phyloP scores from a whole-genome alignment of 2,113 vertebrate species.

The Sinocyclocheilus anophthalmus region DNA sequence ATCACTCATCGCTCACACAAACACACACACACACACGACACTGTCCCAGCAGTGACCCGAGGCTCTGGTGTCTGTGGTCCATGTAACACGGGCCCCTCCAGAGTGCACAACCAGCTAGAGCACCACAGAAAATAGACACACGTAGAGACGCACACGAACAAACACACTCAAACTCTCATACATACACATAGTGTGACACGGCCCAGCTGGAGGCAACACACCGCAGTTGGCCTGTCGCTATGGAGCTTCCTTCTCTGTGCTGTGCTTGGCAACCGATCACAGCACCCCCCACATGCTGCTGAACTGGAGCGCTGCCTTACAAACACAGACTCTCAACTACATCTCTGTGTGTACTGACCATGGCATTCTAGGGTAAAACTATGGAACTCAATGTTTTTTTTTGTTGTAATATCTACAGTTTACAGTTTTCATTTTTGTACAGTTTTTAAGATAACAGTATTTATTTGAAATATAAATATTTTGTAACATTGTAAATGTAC shows the following conservation, averaged over 20 bases:
- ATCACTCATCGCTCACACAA: conserved; percentile 22
- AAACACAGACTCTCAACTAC: conserved; percentile 33
- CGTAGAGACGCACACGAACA: conserved; percentile 24
- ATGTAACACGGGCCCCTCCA: conserved; percentile 70
- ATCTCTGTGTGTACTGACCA: conserved; percentile 15
- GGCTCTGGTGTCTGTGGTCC: conserved; percentile 72
- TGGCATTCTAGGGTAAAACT: neutral
- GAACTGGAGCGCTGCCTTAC: conserved; percentile 68
- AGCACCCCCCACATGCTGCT: conserved; percentile 62
- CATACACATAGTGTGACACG: conserved; percentile 66
- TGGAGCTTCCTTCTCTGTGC: conserved; percentile 75
- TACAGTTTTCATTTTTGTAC: neutral
- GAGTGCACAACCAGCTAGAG: conserved; percentile 57
- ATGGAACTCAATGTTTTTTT: neutral
- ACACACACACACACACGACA: conserved; percentile 34
- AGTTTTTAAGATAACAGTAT: neutral
- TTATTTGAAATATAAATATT: neutral
- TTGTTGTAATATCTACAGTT: neutral
- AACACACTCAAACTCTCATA: conserved; percentile 44
- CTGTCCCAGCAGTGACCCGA: conserved; percentile 72
- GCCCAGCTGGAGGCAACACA: conserved; percentile 72
- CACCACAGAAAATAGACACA: conserved; percentile 66
- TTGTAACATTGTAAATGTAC: too few relatives aligned
- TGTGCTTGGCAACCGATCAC: conserved; percentile 77
- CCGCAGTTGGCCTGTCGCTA: conserved; percentile 72